Percentiles rank a stretch among this genome's conserved stretches.
Conservation (phyloP, 2,113 vertebrate species). For the Anser cygnoides region DNA sequence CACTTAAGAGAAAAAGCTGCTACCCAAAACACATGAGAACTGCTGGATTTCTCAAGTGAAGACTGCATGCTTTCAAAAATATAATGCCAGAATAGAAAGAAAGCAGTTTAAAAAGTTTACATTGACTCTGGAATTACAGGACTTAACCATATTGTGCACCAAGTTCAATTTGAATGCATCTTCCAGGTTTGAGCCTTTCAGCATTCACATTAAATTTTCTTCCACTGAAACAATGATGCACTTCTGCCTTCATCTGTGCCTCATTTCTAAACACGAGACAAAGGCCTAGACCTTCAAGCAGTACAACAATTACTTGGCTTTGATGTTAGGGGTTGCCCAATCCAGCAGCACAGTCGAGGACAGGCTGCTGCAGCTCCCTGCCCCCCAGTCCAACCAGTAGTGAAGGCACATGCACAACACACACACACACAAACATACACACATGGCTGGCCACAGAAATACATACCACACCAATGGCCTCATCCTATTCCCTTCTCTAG, state of each 20-base stretch:
- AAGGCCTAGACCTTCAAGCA: neutral
- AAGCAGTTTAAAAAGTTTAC: neutral
- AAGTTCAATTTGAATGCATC: neutral
- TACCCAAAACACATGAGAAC: neutral
- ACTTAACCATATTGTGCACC: neutral
- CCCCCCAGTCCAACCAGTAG: neutral
- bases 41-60: neutral
- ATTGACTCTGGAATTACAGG: neutral
- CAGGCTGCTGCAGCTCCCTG: neutral
- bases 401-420: neutral
- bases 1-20: neutral
- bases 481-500: neutral
- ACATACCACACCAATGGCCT: neutral
- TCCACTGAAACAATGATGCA: neutral
- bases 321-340: neutral
- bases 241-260: neutral
- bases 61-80: neutral
- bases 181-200: neutral
- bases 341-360: neutral
- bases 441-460: neutral
- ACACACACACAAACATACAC: neutral
- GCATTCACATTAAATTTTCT: neutral
- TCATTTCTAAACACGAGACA: neutral
- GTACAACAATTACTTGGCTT: neutral
- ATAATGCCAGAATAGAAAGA: neutral